Conservation (phyloP, 2,797 vertebrate genomes). For the Cetoscarus ocellatus region DNA sequence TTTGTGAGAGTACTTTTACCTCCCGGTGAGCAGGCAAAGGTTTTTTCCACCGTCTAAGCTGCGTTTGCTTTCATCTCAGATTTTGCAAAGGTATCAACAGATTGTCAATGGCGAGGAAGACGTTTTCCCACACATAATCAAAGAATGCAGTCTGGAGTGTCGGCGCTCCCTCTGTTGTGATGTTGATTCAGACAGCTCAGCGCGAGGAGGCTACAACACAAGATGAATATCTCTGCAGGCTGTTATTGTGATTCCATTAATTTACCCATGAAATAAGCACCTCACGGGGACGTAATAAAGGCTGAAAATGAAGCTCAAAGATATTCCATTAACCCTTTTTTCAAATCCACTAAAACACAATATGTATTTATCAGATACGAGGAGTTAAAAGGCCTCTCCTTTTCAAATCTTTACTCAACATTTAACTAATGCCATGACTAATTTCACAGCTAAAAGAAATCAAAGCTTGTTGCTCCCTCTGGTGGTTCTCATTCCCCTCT, state of each 20-base stretch:
- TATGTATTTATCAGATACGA: too few species aligned
- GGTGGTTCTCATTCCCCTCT: slow-evolving; percentile 55
- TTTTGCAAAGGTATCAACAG: slow-evolving; percentile 77
- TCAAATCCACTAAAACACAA: neutral
- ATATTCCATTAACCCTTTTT: slow-evolving; percentile 5
- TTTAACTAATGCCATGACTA: slow-evolving; percentile 28
- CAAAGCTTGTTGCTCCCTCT: slow-evolving; percentile 69
- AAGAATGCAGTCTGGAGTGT: slow-evolving; percentile 56
- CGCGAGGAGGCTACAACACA: slow-evolving; percentile 20
- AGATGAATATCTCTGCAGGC: slow-evolving; percentile 48
- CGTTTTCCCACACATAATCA: slow-evolving; percentile 75
- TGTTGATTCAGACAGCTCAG: slow-evolving; percentile 27
- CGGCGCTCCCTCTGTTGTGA: slow-evolving; percentile 12
- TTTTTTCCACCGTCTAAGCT: slow-evolving; percentile 71
- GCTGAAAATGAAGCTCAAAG: slow-evolving; percentile 17
- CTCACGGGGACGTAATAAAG: slow-evolving; percentile 4
- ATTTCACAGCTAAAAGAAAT: slow-evolving; percentile 45
- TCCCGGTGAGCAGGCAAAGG: slow-evolving; percentile 74
- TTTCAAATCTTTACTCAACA: slow-evolving; percentile 3
- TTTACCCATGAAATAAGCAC: slow-evolving; percentile 41
- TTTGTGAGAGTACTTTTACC: slow-evolving; percentile 77
- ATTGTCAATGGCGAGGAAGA: slow-evolving; percentile 73
- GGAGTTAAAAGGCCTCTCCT: slow-evolving; percentile 7
- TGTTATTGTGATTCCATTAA: slow-evolving; percentile 46
- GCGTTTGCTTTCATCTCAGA: slow-evolving; percentile 79